Evolutionary conservation across 2,797 vertebrate genomes (phyloP).

Genomic region (Ataeniobius toweri): DNA sequence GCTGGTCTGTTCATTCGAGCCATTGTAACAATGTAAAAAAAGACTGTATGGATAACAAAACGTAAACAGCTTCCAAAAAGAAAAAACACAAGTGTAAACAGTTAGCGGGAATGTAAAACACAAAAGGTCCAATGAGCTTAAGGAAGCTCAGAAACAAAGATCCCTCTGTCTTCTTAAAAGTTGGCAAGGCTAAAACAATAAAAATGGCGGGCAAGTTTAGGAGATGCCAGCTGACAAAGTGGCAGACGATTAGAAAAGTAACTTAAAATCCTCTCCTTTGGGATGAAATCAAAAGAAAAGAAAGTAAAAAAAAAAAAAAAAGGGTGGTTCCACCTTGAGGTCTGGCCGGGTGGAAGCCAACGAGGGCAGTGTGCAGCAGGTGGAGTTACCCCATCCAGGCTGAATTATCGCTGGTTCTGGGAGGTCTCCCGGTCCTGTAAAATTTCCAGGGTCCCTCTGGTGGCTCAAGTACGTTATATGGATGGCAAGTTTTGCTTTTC

Average conservation of each 20-base stretch:
- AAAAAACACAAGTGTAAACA: conserved; percentile 61
- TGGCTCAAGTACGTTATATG: conserved; percentile 72
- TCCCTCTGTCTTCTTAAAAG: conserved; percentile 47
- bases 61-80: conserved; percentile 59
- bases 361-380: conserved; percentile 93
- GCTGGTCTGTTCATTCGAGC: conserved; percentile 99
- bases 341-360: conserved; percentile 90
- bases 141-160: conserved; percentile 34
- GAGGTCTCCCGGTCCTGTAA: conserved; percentile 87
- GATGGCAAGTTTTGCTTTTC: conserved; percentile 83
- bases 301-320: conserved; percentile 44
- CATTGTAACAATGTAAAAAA: conserved; percentile 80
- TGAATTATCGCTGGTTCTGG: conserved; percentile 84
- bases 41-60: conserved; percentile 63
- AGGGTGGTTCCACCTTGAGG: conserved; percentile 85
- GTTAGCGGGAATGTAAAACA: conserved; percentile 68
- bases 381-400: conserved; percentile 99
- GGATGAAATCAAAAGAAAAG: conserved; percentile 60
- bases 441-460: conserved; percentile 76
- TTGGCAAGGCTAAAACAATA: conserved; percentile 39
- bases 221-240: conserved; percentile 33
- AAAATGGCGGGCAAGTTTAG: conserved; percentile 38
- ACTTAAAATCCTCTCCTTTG: conserved; percentile 57
- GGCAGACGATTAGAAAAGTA: conserved; percentile 51
- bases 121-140: conserved; percentile 55